A percentile compares a stretch with the other conserved stretches of the same genome.
These are phyloP conservation scores for Drosophila ambigua DNA, from an alignment of 1,140 invertebrate species.

Conservation along the genomic window DNA sequence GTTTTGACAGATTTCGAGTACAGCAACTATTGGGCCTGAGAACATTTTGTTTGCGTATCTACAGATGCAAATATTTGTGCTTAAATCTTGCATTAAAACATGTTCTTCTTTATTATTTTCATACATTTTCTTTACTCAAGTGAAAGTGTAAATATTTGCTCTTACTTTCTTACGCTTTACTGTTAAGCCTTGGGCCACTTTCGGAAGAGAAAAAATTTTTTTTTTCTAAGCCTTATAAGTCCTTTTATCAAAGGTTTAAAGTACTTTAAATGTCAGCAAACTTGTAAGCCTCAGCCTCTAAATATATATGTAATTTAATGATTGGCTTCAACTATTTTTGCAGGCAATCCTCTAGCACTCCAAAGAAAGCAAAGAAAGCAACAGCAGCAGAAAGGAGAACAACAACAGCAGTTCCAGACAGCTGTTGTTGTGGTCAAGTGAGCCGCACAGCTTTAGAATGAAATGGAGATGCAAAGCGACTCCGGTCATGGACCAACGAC, in stretches of 20 bases:
- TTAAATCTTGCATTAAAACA: too few species aligned
- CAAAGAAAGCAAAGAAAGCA: conserved; percentile 17
- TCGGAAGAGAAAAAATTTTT: too few species aligned
- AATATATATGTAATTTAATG: background rate
- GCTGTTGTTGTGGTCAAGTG: conserved; percentile 46
- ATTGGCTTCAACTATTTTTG: background rate
- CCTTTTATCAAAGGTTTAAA: background rate
- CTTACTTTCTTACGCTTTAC: too few species aligned
- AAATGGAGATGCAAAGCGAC: conserved; percentile 82
- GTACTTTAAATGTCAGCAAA: background rate
- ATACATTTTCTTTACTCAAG: too few species aligned
- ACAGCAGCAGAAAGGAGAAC: conserved; percentile 12
- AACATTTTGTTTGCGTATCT: too few species aligned
- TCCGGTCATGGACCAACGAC: conserved; percentile 78
- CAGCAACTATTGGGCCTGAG: too few species aligned
- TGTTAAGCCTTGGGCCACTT: too few species aligned
- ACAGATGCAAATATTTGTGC: too few species aligned
- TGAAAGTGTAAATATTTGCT: too few species aligned
- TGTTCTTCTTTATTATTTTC: too few species aligned
- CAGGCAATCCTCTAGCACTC: conserved; percentile 13
- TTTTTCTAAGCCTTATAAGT: too few species aligned
- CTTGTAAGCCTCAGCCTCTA: background rate
- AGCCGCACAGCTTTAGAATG: conserved; percentile 79
- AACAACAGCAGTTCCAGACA: conserved; percentile 26
- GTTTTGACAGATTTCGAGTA: too few species aligned